Evolutionary conservation across 2,797 vertebrate genomes (phyloP), one percentile per base, ranked within the genome.

Genomic region (Miopithecus talapoin): DNA sequence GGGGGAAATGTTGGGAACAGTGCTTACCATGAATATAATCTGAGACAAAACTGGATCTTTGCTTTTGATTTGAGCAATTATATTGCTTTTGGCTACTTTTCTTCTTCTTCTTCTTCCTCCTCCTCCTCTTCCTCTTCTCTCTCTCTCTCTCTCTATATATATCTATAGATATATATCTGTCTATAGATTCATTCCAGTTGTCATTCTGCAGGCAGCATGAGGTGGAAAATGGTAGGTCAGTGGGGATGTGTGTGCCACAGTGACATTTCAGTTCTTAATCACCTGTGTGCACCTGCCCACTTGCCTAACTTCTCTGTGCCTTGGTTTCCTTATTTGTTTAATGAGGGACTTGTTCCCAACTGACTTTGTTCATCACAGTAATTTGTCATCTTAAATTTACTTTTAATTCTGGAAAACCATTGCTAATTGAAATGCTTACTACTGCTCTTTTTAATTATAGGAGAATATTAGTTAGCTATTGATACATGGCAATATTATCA

Each of bases 51-150:
- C 43, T 72, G 72, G 57, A 78, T 43, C 75, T 94, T 75, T 28
- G 43, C 91, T 95, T 88, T 97, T n/a, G 79, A 86, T 96, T 91
- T 87, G 76, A 89, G 80, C 50, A 90, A 89, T 94, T 94, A 76
- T 85, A 70, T 94, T 94, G 61, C 48, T 88, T 57, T 94, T 94
- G 93, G 53, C 48, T 85, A 43, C 64, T 26, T 22, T 50, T 75
- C 46, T 48, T 59, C 48, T 28, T 59, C 36, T 57, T 72, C 53
- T 2, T 53, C 53, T 0, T 55, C 19, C 0, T 14, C 46, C 48
- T 48, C 48, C 48, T 50, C 48, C 1, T 50, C 48, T 4, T 16
- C 46, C 11, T 46, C 46, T 1, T 46, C 46, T 0, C 3, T 48
- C 48, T 50, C 48, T 50, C 14, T 48, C 48, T 48, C 4, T 48